Conservation (phyloP, 1,140 invertebrate species). For the Philotrypesis tridentata region DNA sequence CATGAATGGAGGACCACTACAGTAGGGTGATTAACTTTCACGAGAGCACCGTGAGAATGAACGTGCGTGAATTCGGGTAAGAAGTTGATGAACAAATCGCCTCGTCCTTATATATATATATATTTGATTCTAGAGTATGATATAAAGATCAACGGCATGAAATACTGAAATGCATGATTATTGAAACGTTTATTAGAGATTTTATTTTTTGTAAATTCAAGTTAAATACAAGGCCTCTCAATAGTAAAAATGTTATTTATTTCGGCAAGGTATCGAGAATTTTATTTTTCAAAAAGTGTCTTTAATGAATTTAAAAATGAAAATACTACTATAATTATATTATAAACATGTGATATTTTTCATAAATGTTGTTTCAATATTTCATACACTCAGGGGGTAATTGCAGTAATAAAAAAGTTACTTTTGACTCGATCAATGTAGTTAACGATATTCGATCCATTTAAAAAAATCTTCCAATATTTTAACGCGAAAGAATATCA, state of each 20-base stretch:
- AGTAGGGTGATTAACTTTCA: neutral
- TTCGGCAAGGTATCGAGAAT: neutral
- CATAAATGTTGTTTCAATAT: neutral
- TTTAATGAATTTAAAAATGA: neutral
- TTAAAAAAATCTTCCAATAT: neutral
- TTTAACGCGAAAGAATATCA: neutral
- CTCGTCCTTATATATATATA: conserved; percentile 4
- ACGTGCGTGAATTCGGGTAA: neutral
- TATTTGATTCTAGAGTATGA: conserved; percentile 9
- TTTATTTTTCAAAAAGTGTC: neutral
- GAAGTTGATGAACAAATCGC: conserved; percentile 11
- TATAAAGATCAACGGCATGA: neutral
- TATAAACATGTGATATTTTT: neutral
- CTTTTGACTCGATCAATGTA: neutral
- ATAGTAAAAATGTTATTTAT: neutral
- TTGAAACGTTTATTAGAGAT: neutral
- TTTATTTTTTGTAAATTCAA: neutral
- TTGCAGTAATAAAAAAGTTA: neutral
- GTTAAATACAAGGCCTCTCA: neutral
- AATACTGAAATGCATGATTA: conserved; percentile 5
- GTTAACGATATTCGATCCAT: neutral
- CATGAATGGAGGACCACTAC: neutral
- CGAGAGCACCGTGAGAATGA: neutral
- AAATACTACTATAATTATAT: neutral
- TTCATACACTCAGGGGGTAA: conserved; percentile 6